Evolutionary conservation across 2,113 vertebrate genomes (phyloP), one percentile per base, ranked within the genome.

Genomic region (Psephotus haematonotus): DNA sequence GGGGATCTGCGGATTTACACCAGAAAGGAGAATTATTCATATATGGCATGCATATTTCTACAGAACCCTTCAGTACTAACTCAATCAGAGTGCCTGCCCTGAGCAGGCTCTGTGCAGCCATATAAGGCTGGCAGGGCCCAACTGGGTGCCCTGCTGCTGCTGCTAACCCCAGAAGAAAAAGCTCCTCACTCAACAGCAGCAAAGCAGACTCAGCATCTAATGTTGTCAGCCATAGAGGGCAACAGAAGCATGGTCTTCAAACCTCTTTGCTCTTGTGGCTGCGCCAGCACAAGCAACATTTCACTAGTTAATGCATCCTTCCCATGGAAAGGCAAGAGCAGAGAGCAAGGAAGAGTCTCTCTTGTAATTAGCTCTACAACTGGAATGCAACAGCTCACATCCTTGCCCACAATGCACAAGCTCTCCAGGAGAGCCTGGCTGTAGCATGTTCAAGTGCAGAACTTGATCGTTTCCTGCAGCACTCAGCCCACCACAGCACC

Each of bases 11-110:
- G 64, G 39, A 80, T 80, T 93, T n/a, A 47, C 46, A 91, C 52
- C 89, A 92, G 91, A 80, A 88, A 93, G 93, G 79, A 91, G 83
- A 94, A 91, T 95, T 91, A 95, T 43, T 94, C 94, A 95, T 92
- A 96, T 91, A 95, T 75, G 92, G 95, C 60, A 41, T 80, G 69
- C 50, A 18, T 57, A 71, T 90, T 93, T 96, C 23, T 18, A 80
- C 41, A 65, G 82, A 91, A 41, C 72, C 69, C 89, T 91, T n/a
- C 46, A n/a, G 91, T 47, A 86, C 35, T 65, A 28, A 20, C 69
- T 68, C 52, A 28, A 27, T 83, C 80, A 80, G 89, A 91, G 81
- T 1, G 0, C 46, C 91, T 17, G 83, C 83, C 76, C 63, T 1
- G 1, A 79, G 78, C 91, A 75, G 86, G 44, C 86, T 91, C n/a